Base-by-base conservation (phyloP, 30 jellyfish, hydroid and myxozoan species). In the Hydra vulgaris region DNA sequence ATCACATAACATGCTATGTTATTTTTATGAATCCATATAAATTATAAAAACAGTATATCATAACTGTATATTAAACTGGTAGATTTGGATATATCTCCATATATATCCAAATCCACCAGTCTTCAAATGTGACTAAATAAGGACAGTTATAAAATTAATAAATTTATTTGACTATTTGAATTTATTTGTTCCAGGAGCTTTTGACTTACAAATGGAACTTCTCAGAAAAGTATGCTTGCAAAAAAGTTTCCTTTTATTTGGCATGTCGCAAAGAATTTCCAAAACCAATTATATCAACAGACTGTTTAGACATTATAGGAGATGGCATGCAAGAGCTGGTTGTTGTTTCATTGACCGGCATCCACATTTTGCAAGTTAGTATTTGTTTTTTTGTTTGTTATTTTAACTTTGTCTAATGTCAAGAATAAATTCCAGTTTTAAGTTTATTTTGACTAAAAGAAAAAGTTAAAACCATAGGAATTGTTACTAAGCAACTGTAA, bases 271-370 rank as follows among this genome's bases (percentile, higher is more conserved):
- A 79, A 56, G 79, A 84, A 17, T 92, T 92, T 74, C 80, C 98
- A 27, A 83, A 87, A 55, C 98, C 98, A 15, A 26, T 92, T 23
- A 81, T 92, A 40, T 87, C 96, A 24, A 74, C 88, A 0, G 68
- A 82, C 56, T 79, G 73, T 53, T 82, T 92, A 21, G 98, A 87
- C 72, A 71, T 92, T 61, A 67, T 80, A 26, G 86, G 84, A 18
- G 88, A 87, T 87, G 98, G 98, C 22, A 72, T 85, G 87, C 86
- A 81, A 54, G 98, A 92, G 75, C 77, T 92, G 23, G 95, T 87
- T 19, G 94, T 92, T 17, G 96, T 83, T 21, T 76, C 96, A 8
- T 54, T 87, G 74, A 87, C 94, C 53, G 96, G 98, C 54, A 95
- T 92, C 0, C 98, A 92, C 77, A 82, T 92, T 19, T 54, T 92